Conservation (phyloP, 2,797 vertebrate species). For the Mormyrops boulengeri region DNA sequence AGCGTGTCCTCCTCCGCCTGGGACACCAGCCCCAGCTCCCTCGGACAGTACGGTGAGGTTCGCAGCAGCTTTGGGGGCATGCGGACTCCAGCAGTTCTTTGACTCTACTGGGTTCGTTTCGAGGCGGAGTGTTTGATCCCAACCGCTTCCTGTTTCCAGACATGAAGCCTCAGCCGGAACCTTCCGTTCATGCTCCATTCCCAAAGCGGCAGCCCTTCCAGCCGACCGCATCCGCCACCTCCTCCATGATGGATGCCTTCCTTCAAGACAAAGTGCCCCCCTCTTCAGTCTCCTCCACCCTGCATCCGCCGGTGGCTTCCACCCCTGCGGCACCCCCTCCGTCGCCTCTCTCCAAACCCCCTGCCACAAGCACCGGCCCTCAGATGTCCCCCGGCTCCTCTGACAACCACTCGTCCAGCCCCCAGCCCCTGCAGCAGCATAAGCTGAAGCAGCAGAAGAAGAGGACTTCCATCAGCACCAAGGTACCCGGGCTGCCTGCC, state of each 20-base stretch:
- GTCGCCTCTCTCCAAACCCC: conserved; percentile 65
- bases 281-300: conserved; percentile 49
- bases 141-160: conserved; percentile 53
- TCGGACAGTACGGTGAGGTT: conserved; percentile 84
- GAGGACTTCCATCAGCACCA: conserved; percentile 83
- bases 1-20: conserved; percentile 69
- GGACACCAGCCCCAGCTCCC: conserved; percentile 75
- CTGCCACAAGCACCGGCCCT: conserved; percentile 65
- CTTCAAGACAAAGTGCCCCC: conserved; percentile 83
- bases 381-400: conserved; percentile 85
- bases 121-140: not conserved
- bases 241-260: conserved; percentile 91
- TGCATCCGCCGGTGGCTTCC: conserved; percentile 62
- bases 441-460: conserved; percentile 96
- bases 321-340: conserved; percentile 52
- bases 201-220: conserved; percentile 88
- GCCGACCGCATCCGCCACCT: conserved; percentile 62
- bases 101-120: not conserved
- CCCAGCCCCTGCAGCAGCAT: conserved; percentile 91
- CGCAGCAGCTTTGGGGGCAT: not conserved
- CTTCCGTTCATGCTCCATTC: conserved; percentile 77
- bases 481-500: conserved; percentile 52
- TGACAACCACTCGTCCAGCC: conserved; percentile 86
- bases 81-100: not conserved
- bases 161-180: conserved; percentile 78